Evolutionary conservation across 2,113 vertebrate genomes (phyloP), one percentile per base, ranked within the genome.

Genomic region (Oreotrochilus melanogaster): DNA sequence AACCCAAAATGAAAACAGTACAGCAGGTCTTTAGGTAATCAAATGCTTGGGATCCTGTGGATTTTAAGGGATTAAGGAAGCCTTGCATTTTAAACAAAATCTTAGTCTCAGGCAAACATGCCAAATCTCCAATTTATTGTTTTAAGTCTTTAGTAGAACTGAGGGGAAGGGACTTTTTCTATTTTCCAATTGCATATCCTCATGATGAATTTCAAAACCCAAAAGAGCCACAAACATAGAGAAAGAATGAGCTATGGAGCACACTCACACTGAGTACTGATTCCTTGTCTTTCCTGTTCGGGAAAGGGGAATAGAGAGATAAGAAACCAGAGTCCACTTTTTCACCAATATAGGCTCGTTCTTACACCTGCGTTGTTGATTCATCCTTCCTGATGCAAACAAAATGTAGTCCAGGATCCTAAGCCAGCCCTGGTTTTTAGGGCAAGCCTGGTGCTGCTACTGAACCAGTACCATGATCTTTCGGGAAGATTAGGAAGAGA

Each of bases 281-380:
- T 71, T 78, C 21, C 33, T 31, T 57, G 57, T 18, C 14, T 75
- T 92, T 75, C n/a, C 24, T 48, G 8, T 51, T 78, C 43, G 31
- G 85, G 86, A 47, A 58, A 6, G 1, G 2, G 7, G n/a, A 8
- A 35, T 3, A 50, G 18, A 78, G 33, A 73, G 37, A 62, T 19
- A 80, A 62, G 37, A 87, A 21, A 11, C 42, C 4, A 15, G 25
- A 75, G 9, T 37, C 42, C 37, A 23, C 33, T 62, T 94, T 65
- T 80, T 66, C 54, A 51, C 13, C 27, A 5, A 27, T 14, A 10
- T 27, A 81, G 33, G 18, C 17, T 71, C 89, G 35, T 67, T 78
- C 51, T 85, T 48, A 42, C 8, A 73, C 13, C 21, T 84, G 8
- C 0, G 0, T 25, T 62, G 24, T 33, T 58, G 56, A 53, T 47